Conservation (phyloP, 2,113 vertebrate species). For the Microtus pennsylvanicus region DNA sequence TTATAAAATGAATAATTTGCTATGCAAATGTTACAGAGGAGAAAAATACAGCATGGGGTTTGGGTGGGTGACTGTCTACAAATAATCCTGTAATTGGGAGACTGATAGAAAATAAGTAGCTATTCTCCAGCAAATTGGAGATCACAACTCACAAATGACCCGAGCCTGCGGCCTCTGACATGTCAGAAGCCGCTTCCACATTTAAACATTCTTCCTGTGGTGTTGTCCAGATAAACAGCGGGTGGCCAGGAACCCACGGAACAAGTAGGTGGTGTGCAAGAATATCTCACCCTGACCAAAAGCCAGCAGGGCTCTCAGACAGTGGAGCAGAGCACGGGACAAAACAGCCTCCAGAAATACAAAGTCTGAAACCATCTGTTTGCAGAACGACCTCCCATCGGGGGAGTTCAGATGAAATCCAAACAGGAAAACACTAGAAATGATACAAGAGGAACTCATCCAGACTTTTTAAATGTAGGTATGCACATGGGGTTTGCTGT, state of each 20-base stretch:
- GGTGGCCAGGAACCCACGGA: conserved; percentile 70
- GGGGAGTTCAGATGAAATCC: not conserved
- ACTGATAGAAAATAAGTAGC: conserved; percentile 24
- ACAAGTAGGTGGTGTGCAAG: conserved; percentile 68
- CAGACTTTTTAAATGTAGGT: not conserved
- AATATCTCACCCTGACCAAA: conserved; percentile 9
- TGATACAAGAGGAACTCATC: not conserved
- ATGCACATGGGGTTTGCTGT: too few species aligned
- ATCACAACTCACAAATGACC: conserved; percentile 66
- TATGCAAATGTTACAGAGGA: conserved; percentile 69
- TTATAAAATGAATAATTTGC: conserved; percentile 77
- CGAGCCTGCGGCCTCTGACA: conserved; percentile 61
- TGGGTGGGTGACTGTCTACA: conserved; percentile 35
- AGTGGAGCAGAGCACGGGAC: conserved; percentile 35
- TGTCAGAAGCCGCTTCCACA: conserved; percentile 61
- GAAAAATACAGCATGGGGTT: conserved; percentile 62
- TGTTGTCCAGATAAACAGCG: conserved; percentile 76
- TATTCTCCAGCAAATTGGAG: conserved; percentile 54
- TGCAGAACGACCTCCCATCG: not conserved
- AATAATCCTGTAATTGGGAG: conserved; percentile 46
- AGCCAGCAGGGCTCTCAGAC: not conserved
- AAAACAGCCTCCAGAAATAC: conserved; percentile 51
- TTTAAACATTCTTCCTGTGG: conserved; percentile 51
- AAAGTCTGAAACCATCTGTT: not conserved
- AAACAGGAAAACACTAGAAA: not conserved